These are phyloP conservation scores for Pararge aegeria DNA, from an alignment of 1,140 invertebrate genomes.

Conservation along the genomic window DNA sequence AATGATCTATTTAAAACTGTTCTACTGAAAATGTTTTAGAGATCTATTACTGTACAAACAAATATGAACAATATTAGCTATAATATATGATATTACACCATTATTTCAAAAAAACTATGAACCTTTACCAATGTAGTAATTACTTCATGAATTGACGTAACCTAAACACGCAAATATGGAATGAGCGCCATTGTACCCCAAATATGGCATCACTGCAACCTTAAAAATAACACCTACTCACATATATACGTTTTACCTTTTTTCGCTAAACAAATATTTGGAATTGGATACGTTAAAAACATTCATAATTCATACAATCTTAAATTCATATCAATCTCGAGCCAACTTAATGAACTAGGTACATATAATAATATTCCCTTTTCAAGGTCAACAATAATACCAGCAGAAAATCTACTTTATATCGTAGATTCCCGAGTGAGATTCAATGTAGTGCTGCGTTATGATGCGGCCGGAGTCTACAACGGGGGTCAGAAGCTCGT, in stretches of 20 bases:
- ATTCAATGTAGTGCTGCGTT: constrained; percentile 57
- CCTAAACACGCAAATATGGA: constrained; percentile 2
- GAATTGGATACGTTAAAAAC: too few species aligned
- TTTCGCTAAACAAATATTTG: too few species aligned
- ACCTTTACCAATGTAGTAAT: not conserved
- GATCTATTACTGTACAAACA: constrained; percentile 3
- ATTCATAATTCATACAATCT: too few species aligned
- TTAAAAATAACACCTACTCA: not conserved
- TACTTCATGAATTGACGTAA: not conserved
- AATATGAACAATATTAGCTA: not conserved
- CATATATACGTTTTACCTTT: too few species aligned
- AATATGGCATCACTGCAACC: not conserved
- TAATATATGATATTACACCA: not conserved
- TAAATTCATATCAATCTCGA: not conserved
- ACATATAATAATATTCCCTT: not conserved
- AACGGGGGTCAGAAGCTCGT: constrained; percentile 85
- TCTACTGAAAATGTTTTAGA: constrained; percentile 1
- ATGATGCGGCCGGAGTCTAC: constrained; percentile 82
- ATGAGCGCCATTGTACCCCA: constrained; percentile 3
- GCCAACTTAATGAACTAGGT: too few species aligned
- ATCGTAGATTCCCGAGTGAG: constrained; percentile 63
- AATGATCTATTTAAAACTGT: not conserved
- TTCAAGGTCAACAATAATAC: not conserved
- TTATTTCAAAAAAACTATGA: not conserved
- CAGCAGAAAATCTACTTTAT: constrained; percentile 45